These are phyloP conservation scores for Haemorhous mexicanus DNA, from an alignment of 2,113 vertebrate species.

Conservation along the genomic window DNA sequence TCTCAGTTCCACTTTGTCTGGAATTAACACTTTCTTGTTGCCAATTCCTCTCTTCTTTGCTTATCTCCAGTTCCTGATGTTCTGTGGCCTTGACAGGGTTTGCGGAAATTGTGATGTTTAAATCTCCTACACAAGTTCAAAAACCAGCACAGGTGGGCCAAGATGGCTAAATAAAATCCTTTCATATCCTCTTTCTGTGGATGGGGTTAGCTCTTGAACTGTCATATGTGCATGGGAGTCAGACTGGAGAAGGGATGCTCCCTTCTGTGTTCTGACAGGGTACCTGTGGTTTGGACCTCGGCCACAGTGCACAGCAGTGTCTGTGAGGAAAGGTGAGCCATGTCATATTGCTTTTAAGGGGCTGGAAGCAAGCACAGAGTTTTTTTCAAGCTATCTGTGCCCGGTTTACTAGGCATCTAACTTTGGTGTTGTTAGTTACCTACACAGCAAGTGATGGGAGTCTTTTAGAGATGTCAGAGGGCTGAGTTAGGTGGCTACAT, in stretches of 20 bases:
- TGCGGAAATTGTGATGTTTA: not conserved
- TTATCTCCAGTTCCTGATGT: not conserved
- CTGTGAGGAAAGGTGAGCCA: not conserved
- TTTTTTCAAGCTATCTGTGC: not conserved
- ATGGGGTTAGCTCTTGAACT: not conserved
- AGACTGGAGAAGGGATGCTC: not conserved
- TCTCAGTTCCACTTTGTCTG: not conserved
- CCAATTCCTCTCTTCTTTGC: not conserved
- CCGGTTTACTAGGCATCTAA: not conserved
- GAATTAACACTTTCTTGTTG: not conserved
- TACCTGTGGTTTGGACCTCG: accelerated
- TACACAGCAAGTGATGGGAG: not conserved
- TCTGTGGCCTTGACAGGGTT: not conserved
- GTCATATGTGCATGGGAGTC: not conserved
- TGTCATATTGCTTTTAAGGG: not conserved
- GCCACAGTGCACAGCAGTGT: not conserved
- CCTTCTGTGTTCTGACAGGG: not conserved
- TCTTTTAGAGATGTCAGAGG: not conserved
- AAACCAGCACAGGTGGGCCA: not conserved
- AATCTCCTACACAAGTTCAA: not conserved
- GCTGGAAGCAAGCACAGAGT: not conserved
- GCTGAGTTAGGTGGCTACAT: not conserved
- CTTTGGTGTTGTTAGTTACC: not conserved
- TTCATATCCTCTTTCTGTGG: not conserved
- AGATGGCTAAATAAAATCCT: not conserved